Evolutionary conservation across 2,888 invertebrate species (phyloP).

Genomic region (Meghimatium bilineatum): DNA sequence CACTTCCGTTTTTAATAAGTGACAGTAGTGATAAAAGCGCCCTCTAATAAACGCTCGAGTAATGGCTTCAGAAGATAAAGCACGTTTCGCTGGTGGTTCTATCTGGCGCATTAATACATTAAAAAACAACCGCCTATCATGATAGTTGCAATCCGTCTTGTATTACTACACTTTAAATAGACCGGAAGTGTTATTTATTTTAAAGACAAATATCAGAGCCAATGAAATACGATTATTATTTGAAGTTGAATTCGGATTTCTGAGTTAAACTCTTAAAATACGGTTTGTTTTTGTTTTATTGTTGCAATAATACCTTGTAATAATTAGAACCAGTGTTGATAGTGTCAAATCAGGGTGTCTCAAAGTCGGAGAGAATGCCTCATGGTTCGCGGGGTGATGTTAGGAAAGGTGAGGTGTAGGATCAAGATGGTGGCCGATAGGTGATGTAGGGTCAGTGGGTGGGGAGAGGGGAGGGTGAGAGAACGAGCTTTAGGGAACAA

Average conservation of each 20-base stretch:
- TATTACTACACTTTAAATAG: slow-evolving; percentile 22
- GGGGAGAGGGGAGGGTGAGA: too few species aligned
- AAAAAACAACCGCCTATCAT: neutral
- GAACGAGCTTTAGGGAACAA: too few species aligned
- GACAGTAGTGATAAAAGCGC: slow-evolving; percentile 29
- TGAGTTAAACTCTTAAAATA: neutral
- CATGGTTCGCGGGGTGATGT: too few species aligned
- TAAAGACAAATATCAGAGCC: neutral
- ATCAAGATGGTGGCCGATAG: too few species aligned
- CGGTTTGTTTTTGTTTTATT: too few species aligned
- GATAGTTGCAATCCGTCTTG: neutral
- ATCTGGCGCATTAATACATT: slow-evolving; percentile 1
- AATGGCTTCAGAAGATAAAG: slow-evolving; percentile 14
- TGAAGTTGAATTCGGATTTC: neutral
- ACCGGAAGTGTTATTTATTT: slow-evolving; percentile 9
- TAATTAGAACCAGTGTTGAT: too few species aligned
- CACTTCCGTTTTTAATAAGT: slow-evolving; percentile 39
- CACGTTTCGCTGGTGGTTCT: neutral
- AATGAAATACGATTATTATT: neutral
- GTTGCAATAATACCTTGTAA: too few species aligned
- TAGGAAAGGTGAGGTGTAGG: too few species aligned
- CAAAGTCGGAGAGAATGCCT: too few species aligned
- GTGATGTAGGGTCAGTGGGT: too few species aligned
- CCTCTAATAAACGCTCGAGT: slow-evolving; percentile 31
- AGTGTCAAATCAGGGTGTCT: too few species aligned